Evolutionary conservation across 2,113 vertebrate species (phyloP), one percentile per base, ranked within the genome.

Genomic region (Pomatorhinus ruficollis): DNA sequence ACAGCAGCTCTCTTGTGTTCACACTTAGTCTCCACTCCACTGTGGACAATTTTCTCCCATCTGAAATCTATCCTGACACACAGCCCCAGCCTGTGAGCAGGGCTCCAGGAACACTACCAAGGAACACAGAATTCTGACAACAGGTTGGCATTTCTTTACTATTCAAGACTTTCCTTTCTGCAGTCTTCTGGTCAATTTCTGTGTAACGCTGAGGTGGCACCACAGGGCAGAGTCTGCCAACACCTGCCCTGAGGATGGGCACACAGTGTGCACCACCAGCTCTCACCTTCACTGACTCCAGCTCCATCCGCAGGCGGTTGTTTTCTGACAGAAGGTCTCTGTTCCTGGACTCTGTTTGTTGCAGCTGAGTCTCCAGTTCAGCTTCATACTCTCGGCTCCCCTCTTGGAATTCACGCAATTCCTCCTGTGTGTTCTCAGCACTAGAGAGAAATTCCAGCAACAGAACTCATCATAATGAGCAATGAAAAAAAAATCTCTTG

Each of bases 331-430:
- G 97, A 6, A 99, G 98, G 25, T 99, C 99, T n/a, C 98, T 98
- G 97, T 99, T 99, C 80, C 98, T 98, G 45, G 97, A 96, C 87
- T 99, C 99, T 8, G 98, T 98, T 31, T 99, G 99, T 37, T 99
- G 99, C 87, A 99, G 97, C 92, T 99, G 99, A 0, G 98, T 94
- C 95, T 99, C 99, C 96, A 99, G 97, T 30, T 99, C 99, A 4
- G 99, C 99, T 91, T 99, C 99, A 52, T 99, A 99, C 88, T 99
- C 99, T 37, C 99, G 97, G 96, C 99, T 99, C 95, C 99, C 99
- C 97, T 99, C 99, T 86, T 99, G 99, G 96, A 99, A 99, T 90
- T 99, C 99, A 81, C 98, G 98, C 76, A 99, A 94, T 45, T 99
- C 99, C 61, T 99, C 99, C 71, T 98, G 99, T 1, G 98, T 97